Percentiles rank a stretch among this genome's conserved stretches.
phyloP scores from a whole-genome alignment of 2,797 vertebrate genomes.

The Ateles fusciceps region DNA sequence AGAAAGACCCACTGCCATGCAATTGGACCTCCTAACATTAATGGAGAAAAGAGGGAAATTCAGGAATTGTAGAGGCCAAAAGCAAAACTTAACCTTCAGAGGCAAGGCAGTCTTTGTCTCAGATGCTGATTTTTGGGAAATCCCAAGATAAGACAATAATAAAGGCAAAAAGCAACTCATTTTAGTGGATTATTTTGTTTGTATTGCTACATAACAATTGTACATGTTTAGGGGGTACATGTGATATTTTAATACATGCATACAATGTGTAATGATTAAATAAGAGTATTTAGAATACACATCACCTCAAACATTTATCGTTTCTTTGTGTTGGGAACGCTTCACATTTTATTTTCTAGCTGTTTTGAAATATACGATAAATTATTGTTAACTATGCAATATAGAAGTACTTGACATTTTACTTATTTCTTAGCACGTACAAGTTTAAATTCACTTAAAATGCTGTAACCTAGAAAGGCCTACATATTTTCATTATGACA shows the following conservation, averaged over 20 bases:
- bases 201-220: neutral
- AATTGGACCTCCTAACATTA: neutral
- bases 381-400: neutral
- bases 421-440: conserved; percentile 33
- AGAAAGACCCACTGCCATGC: neutral
- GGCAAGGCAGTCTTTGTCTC: neutral
- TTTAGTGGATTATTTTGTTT: neutral
- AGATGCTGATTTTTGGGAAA: neutral
- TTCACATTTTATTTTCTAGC: neutral
- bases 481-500: conserved; percentile 61
- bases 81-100: neutral
- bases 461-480: conserved; percentile 56
- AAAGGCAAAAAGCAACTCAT: neutral
- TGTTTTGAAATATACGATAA: neutral
- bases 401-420: neutral
- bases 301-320: neutral
- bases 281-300: neutral
- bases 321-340: neutral
- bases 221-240: neutral
- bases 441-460: conserved; percentile 56
- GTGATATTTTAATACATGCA: neutral
- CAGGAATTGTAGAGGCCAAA: neutral
- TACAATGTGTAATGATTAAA: neutral
- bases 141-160: neutral
- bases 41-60: neutral